Evolutionary conservation across 2,888 invertebrate genomes (phyloP), one percentile per base, ranked within the genome.

Genomic region (Cephus rjabovi): DNA sequence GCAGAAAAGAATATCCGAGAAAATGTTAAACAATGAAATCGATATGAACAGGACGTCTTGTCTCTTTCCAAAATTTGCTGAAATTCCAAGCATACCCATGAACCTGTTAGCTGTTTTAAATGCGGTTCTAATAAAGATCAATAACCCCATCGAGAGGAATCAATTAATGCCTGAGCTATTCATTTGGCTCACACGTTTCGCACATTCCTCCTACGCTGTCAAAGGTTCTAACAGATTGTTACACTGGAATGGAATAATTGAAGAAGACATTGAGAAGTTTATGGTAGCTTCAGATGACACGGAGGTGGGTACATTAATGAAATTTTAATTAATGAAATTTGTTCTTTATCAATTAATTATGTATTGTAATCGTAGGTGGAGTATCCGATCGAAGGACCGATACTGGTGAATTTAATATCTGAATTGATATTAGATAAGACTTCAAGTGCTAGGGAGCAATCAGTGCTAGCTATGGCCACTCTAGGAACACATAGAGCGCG

Each of bases 401-500:
- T 75, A 37, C 71, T 80, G 30, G 76, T 76, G 69, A 75, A 71
- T 33, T 69, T 79, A 56, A 74, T 80, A 12, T 76, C 79, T 4
- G 69, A 76, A 34, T 68, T 78, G 73, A 76, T 78, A 34, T 69
- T 78, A 71, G 83, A 83, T 34, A 83, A 85, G 75, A 77, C 80
- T 4, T n/a, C 23, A 34, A 37, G 15, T 12, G 56, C 82, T 11
- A 79, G 82, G 23, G 82, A 84, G 4, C 82, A 81, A 4, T 81
- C 81, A 11, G 83, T 89, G 76, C 83, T 89, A 12, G 80, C 84
- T 0, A 92, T 93, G 2, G 92, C 93, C 3, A 84, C 87, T 3
- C 90, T 95, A 74, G 93, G 93, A 69, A 92, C 93, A 74, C 93
- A 93, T 80, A 89, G 89, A 23, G 90, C 92, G 34, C 92, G 93